A percentile compares a stretch with the other conserved stretches of the same genome.
Evolutionary conservation across 2,113 vertebrate genomes (phyloP).

Genomic region (Rhodinocichla rosea): DNA sequence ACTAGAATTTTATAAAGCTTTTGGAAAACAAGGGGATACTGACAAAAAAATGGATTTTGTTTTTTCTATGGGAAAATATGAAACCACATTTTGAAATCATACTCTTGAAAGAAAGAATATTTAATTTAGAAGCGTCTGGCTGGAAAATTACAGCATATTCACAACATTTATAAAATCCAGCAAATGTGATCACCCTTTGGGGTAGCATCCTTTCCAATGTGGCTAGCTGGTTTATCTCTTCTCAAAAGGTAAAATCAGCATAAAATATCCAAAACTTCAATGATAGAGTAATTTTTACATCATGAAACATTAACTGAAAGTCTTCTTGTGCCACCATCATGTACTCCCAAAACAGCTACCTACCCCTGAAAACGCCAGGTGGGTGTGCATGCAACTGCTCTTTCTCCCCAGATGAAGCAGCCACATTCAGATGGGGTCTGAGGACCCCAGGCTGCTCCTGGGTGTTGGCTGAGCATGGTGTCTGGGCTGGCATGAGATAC

Average conservation of each 20-base stretch:
- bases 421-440: not conserved
- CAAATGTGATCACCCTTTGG: not conserved
- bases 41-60: not conserved
- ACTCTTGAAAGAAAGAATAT: not conserved
- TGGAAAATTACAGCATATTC: not conserved
- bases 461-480: accelerated
- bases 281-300: not conserved
- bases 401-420: accelerated
- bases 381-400: not conserved
- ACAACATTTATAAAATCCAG: not conserved
- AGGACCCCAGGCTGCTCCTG: not conserved
- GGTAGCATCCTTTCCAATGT: not conserved
- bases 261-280: not conserved
- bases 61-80: not conserved
- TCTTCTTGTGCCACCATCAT: not conserved
- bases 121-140: not conserved
- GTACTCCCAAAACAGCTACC: not conserved
- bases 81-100: not conserved
- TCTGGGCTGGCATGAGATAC: not conserved
- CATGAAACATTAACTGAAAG: not conserved
- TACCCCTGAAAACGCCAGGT: not conserved
- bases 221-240: not conserved
- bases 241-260: not conserved
- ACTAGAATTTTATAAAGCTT: not conserved
- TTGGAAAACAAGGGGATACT: not conserved